phyloP scores from a whole-genome alignment of 2,113 vertebrate species.

The Spheniscus mendiculus region DNA sequence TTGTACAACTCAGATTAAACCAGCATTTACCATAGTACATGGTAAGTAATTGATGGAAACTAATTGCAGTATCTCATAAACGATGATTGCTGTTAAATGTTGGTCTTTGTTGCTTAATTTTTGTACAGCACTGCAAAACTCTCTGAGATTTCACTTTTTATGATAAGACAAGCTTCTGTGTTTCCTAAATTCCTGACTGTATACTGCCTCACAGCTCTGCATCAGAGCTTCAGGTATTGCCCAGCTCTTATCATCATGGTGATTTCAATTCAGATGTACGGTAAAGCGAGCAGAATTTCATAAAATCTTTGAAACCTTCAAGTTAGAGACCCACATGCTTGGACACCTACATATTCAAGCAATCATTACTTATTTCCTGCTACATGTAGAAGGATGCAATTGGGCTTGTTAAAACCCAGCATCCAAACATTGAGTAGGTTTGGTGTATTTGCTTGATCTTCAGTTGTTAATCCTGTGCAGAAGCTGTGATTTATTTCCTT shows the following conservation, averaged over 20 bases:
- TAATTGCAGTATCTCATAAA: background rate
- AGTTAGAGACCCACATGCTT: background rate
- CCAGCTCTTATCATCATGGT: background rate
- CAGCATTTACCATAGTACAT: background rate
- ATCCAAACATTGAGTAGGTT: background rate
- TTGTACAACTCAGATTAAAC: background rate
- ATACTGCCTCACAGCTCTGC: background rate
- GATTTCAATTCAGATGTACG: background rate
- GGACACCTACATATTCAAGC: background rate
- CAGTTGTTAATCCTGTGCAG: background rate
- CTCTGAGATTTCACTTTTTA: background rate
- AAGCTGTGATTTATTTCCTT: background rate
- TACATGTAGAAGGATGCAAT: background rate
- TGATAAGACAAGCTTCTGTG: background rate
- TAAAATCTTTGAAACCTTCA: background rate
- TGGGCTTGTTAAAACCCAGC: background rate
- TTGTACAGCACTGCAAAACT: background rate
- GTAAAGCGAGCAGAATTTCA: background rate
- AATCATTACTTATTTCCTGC: background rate
- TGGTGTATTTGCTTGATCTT: background rate
- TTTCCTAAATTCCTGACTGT: background rate
- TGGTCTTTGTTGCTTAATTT: background rate
- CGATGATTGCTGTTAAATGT: background rate
- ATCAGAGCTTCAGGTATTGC: background rate
- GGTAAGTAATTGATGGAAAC: background rate